These are phyloP conservation scores for Agrotis clavis DNA, from an alignment of 2,888 invertebrate species.

Conservation along the genomic window DNA sequence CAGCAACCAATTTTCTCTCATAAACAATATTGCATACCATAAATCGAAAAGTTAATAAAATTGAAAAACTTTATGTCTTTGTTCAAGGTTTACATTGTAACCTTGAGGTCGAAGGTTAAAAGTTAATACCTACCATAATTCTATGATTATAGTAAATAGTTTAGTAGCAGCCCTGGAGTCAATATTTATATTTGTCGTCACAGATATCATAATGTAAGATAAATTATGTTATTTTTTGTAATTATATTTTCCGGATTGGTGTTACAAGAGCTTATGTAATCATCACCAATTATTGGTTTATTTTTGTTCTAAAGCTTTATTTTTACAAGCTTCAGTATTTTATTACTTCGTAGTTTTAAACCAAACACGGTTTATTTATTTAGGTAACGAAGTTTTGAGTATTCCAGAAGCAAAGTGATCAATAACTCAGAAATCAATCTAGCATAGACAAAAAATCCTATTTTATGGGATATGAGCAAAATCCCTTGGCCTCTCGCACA, in stretches of 20 bases:
- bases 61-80: conserved; percentile 51
- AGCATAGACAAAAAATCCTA: too few relatives aligned
- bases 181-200: conserved; percentile 42
- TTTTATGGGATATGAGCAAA: too few relatives aligned
- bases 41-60: conserved; percentile 60
- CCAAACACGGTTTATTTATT: too few relatives aligned
- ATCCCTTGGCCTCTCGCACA: too few relatives aligned
- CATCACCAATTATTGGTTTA: neutral
- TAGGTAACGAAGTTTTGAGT: too few relatives aligned
- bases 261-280: neutral
- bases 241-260: neutral
- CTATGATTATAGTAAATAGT: conserved; percentile 44
- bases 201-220: conserved; percentile 10
- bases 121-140: conserved; percentile 51
- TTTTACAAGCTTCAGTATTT: too few relatives aligned
- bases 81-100: conserved; percentile 42
- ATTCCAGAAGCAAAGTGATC: too few relatives aligned
- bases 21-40: conserved; percentile 43
- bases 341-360: too few relatives aligned
- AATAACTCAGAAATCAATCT: too few relatives aligned
- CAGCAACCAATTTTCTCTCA: conserved; percentile 28
- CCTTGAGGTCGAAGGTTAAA: conserved; percentile 46
- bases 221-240: neutral
- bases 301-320: neutral
- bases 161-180: conserved; percentile 54